Percentiles rank a stretch among this genome's conserved stretches.
These are phyloP conservation scores for Tachina fera DNA, from an alignment of 2,888 invertebrate species.

Conservation along the genomic window DNA sequence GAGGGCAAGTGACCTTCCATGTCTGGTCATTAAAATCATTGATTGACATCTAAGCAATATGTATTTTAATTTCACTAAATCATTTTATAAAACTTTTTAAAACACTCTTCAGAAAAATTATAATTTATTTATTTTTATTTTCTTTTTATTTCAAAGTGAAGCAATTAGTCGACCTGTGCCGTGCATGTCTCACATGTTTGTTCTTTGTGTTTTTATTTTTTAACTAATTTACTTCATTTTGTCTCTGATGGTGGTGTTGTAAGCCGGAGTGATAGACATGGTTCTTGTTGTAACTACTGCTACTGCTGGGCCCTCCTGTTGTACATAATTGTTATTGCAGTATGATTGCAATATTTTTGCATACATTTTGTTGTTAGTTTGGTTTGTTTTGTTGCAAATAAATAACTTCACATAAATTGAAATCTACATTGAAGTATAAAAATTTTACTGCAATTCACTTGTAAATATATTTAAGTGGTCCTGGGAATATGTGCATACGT, in stretches of 20 bases:
- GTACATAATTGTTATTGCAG: conserved; percentile 25
- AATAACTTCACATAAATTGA: conserved; percentile 1
- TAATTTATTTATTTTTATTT: neutral
- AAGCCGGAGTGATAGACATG: conserved; percentile 42
- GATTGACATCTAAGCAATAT: too few species aligned
- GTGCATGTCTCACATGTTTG: neutral
- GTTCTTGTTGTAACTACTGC: conserved; percentile 51
- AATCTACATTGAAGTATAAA: conserved; percentile 16
- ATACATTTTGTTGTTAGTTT: conserved; percentile 34
- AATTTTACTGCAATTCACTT: conserved; percentile 8
- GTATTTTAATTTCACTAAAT: too few species aligned
- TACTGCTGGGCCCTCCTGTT: conserved; percentile 27
- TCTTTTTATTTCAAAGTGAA: neutral
- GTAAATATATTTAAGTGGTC: conserved; percentile 2
- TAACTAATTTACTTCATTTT: neutral
- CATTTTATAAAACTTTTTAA: too few species aligned
- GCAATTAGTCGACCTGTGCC: neutral
- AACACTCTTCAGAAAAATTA: neutral
- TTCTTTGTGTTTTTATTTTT: too few species aligned
- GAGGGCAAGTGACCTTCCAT: too few species aligned
- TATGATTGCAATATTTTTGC: conserved; percentile 63
- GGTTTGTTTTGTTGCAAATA: neutral
- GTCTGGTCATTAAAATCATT: too few species aligned
- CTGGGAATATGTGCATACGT: neutral
- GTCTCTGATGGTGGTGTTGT: conserved; percentile 55